Evolutionary conservation across 1,140 invertebrate species (phyloP).

Genomic region (Zaprionus ghesquierei): DNA sequence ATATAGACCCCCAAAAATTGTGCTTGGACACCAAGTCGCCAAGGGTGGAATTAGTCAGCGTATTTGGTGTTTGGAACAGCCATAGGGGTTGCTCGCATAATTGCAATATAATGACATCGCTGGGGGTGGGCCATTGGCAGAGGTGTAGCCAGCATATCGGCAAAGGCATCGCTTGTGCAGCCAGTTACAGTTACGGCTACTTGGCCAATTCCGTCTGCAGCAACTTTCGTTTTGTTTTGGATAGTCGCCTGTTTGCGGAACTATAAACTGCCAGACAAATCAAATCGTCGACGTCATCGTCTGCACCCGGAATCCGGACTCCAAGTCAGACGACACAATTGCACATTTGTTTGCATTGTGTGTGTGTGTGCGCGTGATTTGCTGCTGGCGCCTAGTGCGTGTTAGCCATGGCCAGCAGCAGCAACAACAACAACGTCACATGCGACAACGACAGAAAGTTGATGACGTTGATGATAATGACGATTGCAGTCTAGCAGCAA

Average conservation of each 20-base stretch:
- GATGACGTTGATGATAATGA: slow-evolving; percentile 12
- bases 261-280: slow-evolving; percentile 54
- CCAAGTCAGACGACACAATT: slow-evolving; percentile 22
- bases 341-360: slow-evolving; percentile 20
- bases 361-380: not conserved
- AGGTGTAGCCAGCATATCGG: slow-evolving; percentile 31
- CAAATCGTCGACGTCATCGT: slow-evolving; percentile 19
- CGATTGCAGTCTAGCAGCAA: not conserved
- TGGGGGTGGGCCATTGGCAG: slow-evolving; percentile 6
- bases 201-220: slow-evolving; percentile 66
- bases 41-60: slow-evolving; percentile 47
- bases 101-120: slow-evolving; percentile 67
- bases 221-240: slow-evolving; percentile 60
- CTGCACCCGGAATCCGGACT: not conserved
- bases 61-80: slow-evolving; percentile 11
- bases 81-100: slow-evolving; percentile 61
- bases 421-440: slow-evolving; percentile 33
- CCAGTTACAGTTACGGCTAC: no score
- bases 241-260: slow-evolving; percentile 46
- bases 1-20: slow-evolving; percentile 36
- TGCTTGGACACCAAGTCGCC: slow-evolving; percentile 31
- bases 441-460: not conserved
- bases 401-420: slow-evolving; percentile 36
- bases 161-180: slow-evolving; percentile 25
- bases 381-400: slow-evolving; percentile 20